Evolutionary conservation across 1,140 invertebrate species (phyloP), one percentile per base, ranked within the genome.

Genomic region (Caenorhabditis elegans): DNA sequence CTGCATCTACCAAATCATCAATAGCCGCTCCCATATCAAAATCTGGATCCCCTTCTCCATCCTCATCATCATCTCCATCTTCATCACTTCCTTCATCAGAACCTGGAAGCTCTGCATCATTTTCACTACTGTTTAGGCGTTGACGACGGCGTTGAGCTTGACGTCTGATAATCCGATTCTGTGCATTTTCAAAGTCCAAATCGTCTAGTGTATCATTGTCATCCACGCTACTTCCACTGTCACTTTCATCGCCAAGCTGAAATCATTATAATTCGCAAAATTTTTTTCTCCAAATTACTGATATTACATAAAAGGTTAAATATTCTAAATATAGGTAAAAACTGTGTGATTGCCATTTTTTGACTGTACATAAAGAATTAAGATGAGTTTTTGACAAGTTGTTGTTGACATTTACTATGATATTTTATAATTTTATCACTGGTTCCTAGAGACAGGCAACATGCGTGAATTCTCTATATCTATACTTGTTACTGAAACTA

Each of bases 81-180:
- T 85, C 83, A 8, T 49, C 77, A 3, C 65, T 78, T 10, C 28
- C 65, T 3, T 76, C 76, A 6, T 10, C 76, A 26, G 47, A 22
- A 11, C 26, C 39, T 26, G 24, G 6, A 11, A 19, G 24, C 15
- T 80, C 79, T 34, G 46, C 78, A 4, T 28, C 79, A 11, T 34
- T 31, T 13, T n/a, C 46, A 13, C 10, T 31, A 3, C 13, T 8
- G 24, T 47, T 47, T 3, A 13, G 17, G 24, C 34, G 34, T 75
- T 75, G 43, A 28, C 48, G 43, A 48, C 48, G 43, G 2, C 24
- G 24, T 2, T 17, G 48, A n/a, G 28, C 48, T 19, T 48, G 28
- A 15, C 48, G 48, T 19, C 43, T 43, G 15, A 51, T 77, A 4
- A 49, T 77, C 4, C 48, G 43, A 19, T 48, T 77, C 11, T 48